These are phyloP conservation scores for Sceliomorpha sp. DNA, from an alignment of 2,888 invertebrate species.

Conservation along the genomic window DNA sequence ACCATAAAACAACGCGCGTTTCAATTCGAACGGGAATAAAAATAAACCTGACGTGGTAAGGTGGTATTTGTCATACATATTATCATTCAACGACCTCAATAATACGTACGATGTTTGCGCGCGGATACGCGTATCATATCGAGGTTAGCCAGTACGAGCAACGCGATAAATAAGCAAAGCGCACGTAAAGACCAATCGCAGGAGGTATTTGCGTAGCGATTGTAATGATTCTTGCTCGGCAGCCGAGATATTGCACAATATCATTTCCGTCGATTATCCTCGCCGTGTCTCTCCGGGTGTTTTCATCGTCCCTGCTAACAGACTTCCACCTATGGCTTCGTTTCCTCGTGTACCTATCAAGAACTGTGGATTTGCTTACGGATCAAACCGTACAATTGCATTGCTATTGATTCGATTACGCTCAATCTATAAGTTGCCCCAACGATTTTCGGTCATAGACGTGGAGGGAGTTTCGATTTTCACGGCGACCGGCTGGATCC, in stretches of 20 bases:
- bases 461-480: too few relatives aligned
- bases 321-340: conserved; percentile 24
- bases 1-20: too few relatives aligned
- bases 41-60: too few relatives aligned
- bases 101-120: too few relatives aligned
- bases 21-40: too few relatives aligned
- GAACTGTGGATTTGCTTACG: conserved; percentile 18
- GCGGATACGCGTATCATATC: conserved; percentile 2
- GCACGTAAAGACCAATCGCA: conserved; percentile 8
- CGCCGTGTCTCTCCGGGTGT: conserved; percentile 9
- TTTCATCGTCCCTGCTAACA: conserved; percentile 19
- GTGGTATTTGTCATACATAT: too few relatives aligned
- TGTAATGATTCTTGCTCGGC: conserved; percentile 34
- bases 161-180: too few relatives aligned
- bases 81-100: too few relatives aligned
- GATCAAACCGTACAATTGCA: not conserved
- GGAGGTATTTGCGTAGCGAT: conserved; percentile 25
- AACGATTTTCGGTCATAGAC: too few relatives aligned
- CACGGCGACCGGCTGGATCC: too few relatives aligned
- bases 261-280: conserved; percentile 55
- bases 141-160: conserved; percentile 12
- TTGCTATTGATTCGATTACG: not conserved
- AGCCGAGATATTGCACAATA: conserved; percentile 49
- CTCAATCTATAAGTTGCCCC: not conserved
- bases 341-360: conserved; percentile 17